Conservation (phyloP, 2,888 invertebrate genomes). For the Microctonus brassicae region DNA sequence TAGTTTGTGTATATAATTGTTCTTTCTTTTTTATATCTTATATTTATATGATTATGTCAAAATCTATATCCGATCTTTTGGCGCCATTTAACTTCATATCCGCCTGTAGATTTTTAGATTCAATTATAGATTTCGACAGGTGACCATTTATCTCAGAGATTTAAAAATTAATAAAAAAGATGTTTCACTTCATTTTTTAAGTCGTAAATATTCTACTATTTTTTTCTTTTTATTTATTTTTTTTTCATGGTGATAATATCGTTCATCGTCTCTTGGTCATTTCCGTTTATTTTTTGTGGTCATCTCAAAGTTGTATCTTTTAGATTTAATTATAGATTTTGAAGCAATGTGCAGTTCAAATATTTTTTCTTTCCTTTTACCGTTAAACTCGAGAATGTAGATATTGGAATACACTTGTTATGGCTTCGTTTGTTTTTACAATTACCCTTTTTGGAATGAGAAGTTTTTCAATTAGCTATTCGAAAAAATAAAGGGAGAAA, state of each 20-base stretch:
- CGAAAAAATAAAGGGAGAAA: background rate
- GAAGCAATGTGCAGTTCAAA: background rate
- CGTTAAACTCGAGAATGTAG: background rate
- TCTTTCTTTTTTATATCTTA: background rate
- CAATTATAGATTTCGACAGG: constrained; percentile 51
- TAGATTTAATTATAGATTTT: constrained; percentile 56
- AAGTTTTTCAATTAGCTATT: background rate
- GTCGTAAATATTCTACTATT: too few relatives aligned
- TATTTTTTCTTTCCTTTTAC: background rate
- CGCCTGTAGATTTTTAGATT: constrained; percentile 39
- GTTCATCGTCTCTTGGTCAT: background rate
- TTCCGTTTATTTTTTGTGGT: background rate
- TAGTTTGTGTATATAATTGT: background rate
- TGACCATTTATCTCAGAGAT: constrained; percentile 37
- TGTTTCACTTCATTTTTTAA: too few relatives aligned
- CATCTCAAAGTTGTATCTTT: constrained; percentile 3
- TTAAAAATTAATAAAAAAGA: background rate
- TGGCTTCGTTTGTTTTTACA: background rate
- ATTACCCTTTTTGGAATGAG: background rate
- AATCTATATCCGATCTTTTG: constrained; percentile 8
- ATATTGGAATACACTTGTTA: background rate
- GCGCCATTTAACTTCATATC: constrained; percentile 16
- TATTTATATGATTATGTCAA: constrained; percentile 9
- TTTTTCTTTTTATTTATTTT: background rate
- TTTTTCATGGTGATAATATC: background rate